Conservation (phyloP, 2,797 vertebrate genomes). For the Darevskia nairensis region DNA sequence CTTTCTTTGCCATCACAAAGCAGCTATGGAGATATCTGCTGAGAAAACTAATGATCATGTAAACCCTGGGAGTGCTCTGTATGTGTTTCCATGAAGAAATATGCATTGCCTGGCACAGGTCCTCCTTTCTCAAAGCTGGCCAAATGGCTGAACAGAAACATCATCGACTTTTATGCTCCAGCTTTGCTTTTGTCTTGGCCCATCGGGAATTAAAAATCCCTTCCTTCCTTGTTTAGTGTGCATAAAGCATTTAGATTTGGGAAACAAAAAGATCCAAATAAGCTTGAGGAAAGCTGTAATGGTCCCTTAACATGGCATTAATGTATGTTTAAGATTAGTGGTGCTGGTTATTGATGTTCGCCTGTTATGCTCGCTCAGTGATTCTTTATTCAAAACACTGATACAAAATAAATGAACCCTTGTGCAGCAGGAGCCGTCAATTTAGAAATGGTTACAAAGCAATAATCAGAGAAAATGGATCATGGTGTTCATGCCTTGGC, state of each 20-base stretch:
- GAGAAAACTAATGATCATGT: background rate
- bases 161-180: background rate
- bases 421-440: slow-evolving; percentile 77
- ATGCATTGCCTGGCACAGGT: slow-evolving; percentile 19
- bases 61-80: background rate
- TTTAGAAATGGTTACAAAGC: slow-evolving; percentile 75
- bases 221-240: background rate
- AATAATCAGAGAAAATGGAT: slow-evolving; percentile 80
- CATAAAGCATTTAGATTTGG: slow-evolving; percentile 33
- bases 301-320: slow-evolving; percentile 47
- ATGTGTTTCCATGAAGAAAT: background rate
- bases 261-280: slow-evolving; percentile 33
- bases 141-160: slow-evolving; percentile 22
- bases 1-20: slow-evolving; percentile 26
- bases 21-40: slow-evolving; percentile 27
- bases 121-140: slow-evolving; percentile 1
- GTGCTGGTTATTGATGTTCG: slow-evolving; percentile 48
- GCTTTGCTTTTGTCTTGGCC: slow-evolving; percentile 20
- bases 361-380: slow-evolving; percentile 58
- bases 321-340: slow-evolving; percentile 56
- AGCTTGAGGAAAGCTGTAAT: slow-evolving; percentile 23
- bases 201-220: slow-evolving; percentile 36
- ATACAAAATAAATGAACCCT: slow-evolving; percentile 73
- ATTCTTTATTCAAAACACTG: slow-evolving; percentile 67
- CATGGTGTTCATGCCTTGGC: slow-evolving; percentile 69